Conservation (phyloP, 2,888 invertebrate species). For the Lithophane semibrunnea region DNA sequence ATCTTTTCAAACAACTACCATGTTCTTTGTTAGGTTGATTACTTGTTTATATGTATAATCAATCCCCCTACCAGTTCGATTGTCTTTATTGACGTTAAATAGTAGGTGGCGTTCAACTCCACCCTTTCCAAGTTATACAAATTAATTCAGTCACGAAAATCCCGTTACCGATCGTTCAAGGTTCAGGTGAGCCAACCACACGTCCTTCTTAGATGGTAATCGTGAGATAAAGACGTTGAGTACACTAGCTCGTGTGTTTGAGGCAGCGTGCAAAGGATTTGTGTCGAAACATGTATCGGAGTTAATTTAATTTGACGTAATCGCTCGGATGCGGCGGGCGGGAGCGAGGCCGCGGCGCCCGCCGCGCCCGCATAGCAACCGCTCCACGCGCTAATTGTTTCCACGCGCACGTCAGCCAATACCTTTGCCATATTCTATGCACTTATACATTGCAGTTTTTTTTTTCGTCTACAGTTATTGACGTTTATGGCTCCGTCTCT, state of each 20-base stretch:
- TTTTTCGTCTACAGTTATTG: conserved; percentile 38
- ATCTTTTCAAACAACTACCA: neutral
- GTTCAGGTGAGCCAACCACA: conserved; percentile 18
- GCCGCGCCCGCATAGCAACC: conserved; percentile 64
- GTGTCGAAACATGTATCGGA: conserved; percentile 67
- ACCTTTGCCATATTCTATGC: conserved; percentile 41
- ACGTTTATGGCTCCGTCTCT: conserved; percentile 24
- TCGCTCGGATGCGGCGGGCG: conserved; percentile 64
- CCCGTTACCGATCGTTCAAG: conserved; percentile 25
- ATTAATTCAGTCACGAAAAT: conserved; percentile 38
- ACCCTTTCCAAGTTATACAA: conserved; percentile 19
- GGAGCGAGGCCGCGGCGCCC: conserved; percentile 52
- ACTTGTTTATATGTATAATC: neutral
- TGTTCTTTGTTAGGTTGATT: neutral
- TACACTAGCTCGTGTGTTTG: conserved; percentile 19
- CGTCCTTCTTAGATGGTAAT: conserved; percentile 22
- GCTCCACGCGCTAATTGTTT: conserved; percentile 68
- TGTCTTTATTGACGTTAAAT: conserved; percentile 24
- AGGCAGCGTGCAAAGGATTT: conserved; percentile 53
- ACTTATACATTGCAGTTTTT: conserved; percentile 43
- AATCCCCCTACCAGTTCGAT: neutral
- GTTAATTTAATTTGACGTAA: conserved; percentile 76
- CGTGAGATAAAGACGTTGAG: conserved; percentile 25
- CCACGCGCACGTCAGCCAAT: conserved; percentile 51
- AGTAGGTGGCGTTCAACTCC: conserved; percentile 14